Evolutionary conservation across 2,888 invertebrate species (phyloP).

Genomic region (Thelaira solivaga): DNA sequence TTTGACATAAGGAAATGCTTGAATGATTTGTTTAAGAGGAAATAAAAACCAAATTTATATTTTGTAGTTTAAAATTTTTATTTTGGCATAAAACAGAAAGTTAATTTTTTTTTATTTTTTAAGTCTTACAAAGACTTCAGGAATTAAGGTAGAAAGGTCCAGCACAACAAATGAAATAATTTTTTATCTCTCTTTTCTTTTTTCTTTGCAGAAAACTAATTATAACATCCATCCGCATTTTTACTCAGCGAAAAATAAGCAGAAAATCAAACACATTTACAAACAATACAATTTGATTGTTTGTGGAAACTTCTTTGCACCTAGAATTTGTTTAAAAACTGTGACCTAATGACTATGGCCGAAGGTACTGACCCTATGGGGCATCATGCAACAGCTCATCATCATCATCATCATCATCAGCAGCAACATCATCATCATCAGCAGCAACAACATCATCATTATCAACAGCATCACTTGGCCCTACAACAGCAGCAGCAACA

Average conservation of each 20-base stretch:
- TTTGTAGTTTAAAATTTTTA: not conserved
- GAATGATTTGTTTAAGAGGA: slow-evolving; percentile 46
- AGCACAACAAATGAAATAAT: no score
- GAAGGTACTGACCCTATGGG: slow-evolving; percentile 82
- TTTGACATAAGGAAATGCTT: slow-evolving; percentile 55
- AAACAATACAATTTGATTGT: not conserved
- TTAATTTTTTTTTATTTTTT: no score
- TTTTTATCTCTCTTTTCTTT: no score
- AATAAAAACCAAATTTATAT: not conserved
- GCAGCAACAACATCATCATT: slow-evolving; percentile 67
- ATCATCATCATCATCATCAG: slow-evolving; percentile 73
- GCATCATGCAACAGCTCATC: slow-evolving; percentile 77
- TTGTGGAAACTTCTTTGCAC: not conserved
- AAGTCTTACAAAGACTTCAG: not conserved
- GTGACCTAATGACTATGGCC: slow-evolving; percentile 85
- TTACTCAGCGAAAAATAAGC: no score
- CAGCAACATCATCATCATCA: slow-evolving; percentile 67
- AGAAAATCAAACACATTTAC: not conserved
- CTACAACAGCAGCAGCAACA: slow-evolving; percentile 67
- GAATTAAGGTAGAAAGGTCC: not conserved
- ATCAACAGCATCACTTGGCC: slow-evolving; percentile 67
- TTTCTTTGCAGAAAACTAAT: no score
- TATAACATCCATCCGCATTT: no score
- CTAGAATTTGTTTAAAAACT: slow-evolving; percentile 67
- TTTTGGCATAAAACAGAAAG: slow-evolving; percentile 28